Conservation (phyloP, 2,888 invertebrate genomes). For the Machimus rusticus region DNA sequence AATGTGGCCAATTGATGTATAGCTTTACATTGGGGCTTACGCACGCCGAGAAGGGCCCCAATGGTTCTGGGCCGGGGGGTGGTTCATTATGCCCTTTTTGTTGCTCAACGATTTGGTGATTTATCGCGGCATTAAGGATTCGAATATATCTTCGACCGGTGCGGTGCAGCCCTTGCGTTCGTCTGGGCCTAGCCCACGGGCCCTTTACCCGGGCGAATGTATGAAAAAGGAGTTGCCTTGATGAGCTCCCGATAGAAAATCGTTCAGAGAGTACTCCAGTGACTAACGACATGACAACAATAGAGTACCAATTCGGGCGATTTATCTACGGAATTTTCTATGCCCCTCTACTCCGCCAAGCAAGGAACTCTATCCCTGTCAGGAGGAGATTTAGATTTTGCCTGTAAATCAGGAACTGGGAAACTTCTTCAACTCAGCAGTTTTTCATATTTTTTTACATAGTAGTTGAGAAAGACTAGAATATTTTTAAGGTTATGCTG, state of each 20-base stretch:
- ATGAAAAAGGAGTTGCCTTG: slow-evolving; percentile 28
- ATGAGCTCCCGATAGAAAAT: slow-evolving; percentile 24
- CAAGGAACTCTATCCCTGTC: background rate
- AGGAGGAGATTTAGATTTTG: slow-evolving; percentile 26
- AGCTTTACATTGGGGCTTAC: slow-evolving; percentile 34
- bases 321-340: background rate
- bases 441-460: background rate
- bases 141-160: slow-evolving; percentile 23
- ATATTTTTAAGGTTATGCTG: background rate
- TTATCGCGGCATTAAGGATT: slow-evolving; percentile 33
- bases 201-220: background rate
- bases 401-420: background rate
- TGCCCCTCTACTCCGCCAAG: background rate
- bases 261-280: slow-evolving; percentile 13
- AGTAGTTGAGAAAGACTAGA: background rate
- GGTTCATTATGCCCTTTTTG: slow-evolving; percentile 36
- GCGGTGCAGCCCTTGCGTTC: background rate
- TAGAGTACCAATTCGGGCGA: slow-evolving; percentile 20
- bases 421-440: background rate
- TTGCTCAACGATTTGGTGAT: slow-evolving; percentile 34
- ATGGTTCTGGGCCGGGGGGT: background rate
- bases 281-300: slow-evolving; percentile 36
- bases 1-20: slow-evolving; percentile 40
- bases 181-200: background rate
- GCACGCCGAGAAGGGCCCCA: background rate